Evolutionary conservation across 2,888 invertebrate species (phyloP), one percentile per base, ranked within the genome.

Genomic region (Epinotia nisella): DNA sequence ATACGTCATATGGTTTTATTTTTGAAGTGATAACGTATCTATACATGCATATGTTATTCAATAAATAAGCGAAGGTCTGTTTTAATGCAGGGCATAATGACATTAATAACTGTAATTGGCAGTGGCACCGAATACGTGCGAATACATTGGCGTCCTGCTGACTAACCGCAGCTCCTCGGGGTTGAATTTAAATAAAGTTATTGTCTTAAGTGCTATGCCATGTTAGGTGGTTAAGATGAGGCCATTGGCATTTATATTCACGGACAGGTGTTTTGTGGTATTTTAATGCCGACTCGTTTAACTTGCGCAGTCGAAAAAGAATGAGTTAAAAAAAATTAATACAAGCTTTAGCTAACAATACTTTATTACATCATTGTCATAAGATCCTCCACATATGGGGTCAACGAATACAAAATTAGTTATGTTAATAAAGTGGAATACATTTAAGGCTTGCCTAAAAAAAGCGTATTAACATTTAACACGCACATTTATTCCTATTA

Each of bases 1-100:
- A 83, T 76, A 84, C 80, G n/a, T n/a, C n/a, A 81, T 69, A 74
- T 68, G 3, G 15, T 70, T 74, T 78, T 68, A 62, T 74, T 74
- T 68, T n/a, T 17, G 55, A 24, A 11, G 17, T 45, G 3, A 35
- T 70, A n/a, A n/a, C n/a, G 15, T 49, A n/a, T 21, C 45, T 56
- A 9, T 29, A 17, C 17, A 1, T 5, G 15, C 11, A 11, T 29
- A n/a, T 15, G 19, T 3, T 13, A 35, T 45, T 35, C 45, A 62
- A 56, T 51, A 39, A 49, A 70, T n/a, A 55, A 17, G 10, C 49
- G 45, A 21, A 45, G 29, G 24, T 15, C 21, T 45, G 35, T n/a
- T 55, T 55, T 39, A 65, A 66, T 60, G 61, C 45, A 45, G 55
- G 53, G 9, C 45, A 66, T 53, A 66, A 49, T 49, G 49, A 45